Base-by-base conservation (phyloP, 1,140 invertebrate species). In the Saxidomus purpurata region DNA sequence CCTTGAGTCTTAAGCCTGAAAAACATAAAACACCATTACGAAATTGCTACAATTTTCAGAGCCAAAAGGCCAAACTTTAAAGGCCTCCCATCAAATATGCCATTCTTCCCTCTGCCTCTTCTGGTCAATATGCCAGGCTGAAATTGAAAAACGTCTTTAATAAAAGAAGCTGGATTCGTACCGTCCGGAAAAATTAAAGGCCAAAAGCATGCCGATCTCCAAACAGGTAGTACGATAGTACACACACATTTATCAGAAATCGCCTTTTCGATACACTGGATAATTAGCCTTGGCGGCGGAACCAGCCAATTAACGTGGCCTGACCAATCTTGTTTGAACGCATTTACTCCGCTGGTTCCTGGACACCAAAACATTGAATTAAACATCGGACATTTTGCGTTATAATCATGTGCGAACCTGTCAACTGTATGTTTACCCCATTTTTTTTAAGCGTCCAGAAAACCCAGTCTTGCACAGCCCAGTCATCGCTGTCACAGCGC, bases 81-180 rank as follows among this genome's bases (percentile, higher is more conserved):
- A 36, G 28, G 9, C 31, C 79, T 81, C 25, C 79, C 79, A 59
- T 81, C 79, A 36, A 81, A 81, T 31, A 81, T 92, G 34, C 79
- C 79, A 36, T 81, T 81, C 43, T 47, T n/a, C n/a, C n/a, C n/a
- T n/a, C n/a, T n/a, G n/a, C n/a, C n/a, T n/a, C n/a, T n/a, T n/a
- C n/a, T n/a, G n/a, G n/a, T n/a, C n/a, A n/a, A n/a, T n/a, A n/a
- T n/a, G n/a, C n/a, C n/a, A n/a, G 47, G 79, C 36, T 55, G 25
- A 59, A 59, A 59, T 59, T 13, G 11, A 77, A 43, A 77, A 6
- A 28, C 3, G 47, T 77, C 47, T 22, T 25, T 15, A 77, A 43
- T 28, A 31, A 4, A 47, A n/a, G 19, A 25, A 15, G 22, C 40
- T 28, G 15, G 40, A 11, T 52, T 47, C n/a, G 6, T n/a, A n/a